Evolutionary conservation across 2,888 invertebrate species (phyloP).

Genomic region (Euzophera pinguis): DNA sequence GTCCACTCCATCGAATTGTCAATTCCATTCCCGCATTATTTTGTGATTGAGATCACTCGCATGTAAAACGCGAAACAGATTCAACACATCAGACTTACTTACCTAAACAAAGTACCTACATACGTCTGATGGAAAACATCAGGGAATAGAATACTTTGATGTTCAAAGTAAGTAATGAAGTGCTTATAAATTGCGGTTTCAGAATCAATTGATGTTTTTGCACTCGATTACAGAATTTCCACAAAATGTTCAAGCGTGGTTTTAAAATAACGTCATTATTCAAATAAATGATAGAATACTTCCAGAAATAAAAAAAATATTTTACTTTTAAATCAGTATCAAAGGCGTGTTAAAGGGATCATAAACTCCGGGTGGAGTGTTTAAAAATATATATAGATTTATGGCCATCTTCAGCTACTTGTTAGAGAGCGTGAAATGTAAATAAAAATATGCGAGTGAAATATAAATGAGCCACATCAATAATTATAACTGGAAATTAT

Average conservation of each 20-base stretch:
- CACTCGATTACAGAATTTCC: conserved; percentile 2
- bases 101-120: conserved; percentile 28
- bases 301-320: conserved; percentile 5
- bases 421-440: conserved; percentile 16
- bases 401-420: conserved; percentile 32
- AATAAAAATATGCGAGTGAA: background rate
- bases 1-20: too few species aligned
- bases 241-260: background rate
- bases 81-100: conserved; percentile 33
- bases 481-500: too few species aligned
- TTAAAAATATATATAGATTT: conserved; percentile 50
- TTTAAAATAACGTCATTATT: conserved; percentile 6
- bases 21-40: background rate
- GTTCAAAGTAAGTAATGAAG: conserved; percentile 31
- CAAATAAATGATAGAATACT: conserved; percentile 15
- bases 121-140: conserved; percentile 46
- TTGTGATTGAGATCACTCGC: conserved; percentile 37
- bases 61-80: conserved; percentile 49
- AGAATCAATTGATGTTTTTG: conserved; percentile 13
- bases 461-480: background rate
- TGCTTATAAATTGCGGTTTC: conserved; percentile 23
- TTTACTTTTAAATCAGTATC: conserved; percentile 17
- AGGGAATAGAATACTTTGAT: conserved; percentile 51
- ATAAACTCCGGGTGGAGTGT: conserved; percentile 36
- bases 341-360: conserved; percentile 32